These are phyloP conservation scores for Drosophila crucigera DNA, from an alignment of 2,888 invertebrate genomes.

Conservation along the genomic window DNA sequence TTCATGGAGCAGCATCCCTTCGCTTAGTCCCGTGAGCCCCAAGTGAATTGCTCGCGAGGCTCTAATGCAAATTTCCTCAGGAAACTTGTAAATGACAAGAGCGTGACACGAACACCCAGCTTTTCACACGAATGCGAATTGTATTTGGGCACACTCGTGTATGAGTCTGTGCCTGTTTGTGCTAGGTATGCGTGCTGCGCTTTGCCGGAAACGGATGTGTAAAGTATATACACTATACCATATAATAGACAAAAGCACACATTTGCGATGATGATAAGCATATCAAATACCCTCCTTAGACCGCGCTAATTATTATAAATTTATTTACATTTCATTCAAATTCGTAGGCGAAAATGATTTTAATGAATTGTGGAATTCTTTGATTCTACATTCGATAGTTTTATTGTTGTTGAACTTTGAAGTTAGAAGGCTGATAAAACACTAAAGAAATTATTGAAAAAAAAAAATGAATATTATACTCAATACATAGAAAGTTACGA, in stretches of 20 bases:
- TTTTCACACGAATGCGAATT: constrained; percentile 16
- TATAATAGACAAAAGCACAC: constrained; percentile 27
- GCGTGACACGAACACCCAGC: constrained; percentile 26
- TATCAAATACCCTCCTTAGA: constrained; percentile 1
- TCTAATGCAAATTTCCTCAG: constrained; percentile 71
- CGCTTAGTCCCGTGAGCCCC: constrained; percentile 5
- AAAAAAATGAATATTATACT: not conserved
- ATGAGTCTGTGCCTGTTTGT: constrained; percentile 11
- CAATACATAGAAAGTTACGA: not conserved
- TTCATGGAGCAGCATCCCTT: constrained; percentile 26
- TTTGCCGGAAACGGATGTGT: constrained; percentile 56
- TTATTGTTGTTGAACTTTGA: not conserved
- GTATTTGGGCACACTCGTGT: constrained; percentile 11
- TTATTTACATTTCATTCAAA: not conserved
- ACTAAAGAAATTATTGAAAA: not conserved
- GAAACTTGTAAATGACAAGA: constrained; percentile 52
- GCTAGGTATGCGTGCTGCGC: constrained; percentile 1
- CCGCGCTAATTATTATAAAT: not conserved
- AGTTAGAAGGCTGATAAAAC: not conserved
- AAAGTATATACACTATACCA: constrained; percentile 40
- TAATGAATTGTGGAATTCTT: not conserved
- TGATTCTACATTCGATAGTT: not conserved
- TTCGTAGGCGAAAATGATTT: not conserved
- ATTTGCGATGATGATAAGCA: not conserved
- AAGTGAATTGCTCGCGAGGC: constrained; percentile 35